Evolutionary conservation across 2,888 invertebrate genomes (phyloP).

Genomic region (Drosophila hamatofila): DNA sequence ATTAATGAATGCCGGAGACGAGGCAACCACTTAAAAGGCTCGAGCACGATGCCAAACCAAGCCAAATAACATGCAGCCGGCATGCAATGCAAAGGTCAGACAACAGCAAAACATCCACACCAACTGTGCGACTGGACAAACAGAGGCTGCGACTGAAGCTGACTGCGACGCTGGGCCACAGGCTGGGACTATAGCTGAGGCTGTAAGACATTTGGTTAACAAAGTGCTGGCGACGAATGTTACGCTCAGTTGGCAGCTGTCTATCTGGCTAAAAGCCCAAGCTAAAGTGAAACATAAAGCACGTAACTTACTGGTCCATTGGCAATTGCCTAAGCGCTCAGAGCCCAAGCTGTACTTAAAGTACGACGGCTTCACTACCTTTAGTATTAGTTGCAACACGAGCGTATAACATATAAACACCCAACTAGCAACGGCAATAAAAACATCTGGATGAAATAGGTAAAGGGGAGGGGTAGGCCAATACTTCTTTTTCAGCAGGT

Average conservation of each 20-base stretch:
- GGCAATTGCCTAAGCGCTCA: constrained; percentile 51
- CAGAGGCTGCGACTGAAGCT: constrained; percentile 10
- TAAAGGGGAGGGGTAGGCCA: not conserved
- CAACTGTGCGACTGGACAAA: constrained; percentile 42
- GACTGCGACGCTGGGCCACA: not conserved
- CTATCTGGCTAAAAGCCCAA: constrained; percentile 46
- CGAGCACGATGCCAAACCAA: constrained; percentile 55
- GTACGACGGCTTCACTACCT: not conserved
- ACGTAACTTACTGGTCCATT: constrained; percentile 48
- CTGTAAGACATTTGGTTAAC: constrained; percentile 28
- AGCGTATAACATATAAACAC: constrained; percentile 5
- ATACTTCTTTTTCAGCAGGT: not conserved
- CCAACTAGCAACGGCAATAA: not conserved
- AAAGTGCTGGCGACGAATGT: constrained; percentile 47
- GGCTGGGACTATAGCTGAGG: constrained; percentile 1
- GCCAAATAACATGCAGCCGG: constrained; percentile 49
- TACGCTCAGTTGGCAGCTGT: constrained; percentile 70
- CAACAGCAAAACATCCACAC: constrained; percentile 34
- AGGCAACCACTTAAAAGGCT: constrained; percentile 57
- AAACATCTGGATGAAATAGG: not conserved
- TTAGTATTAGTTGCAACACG: constrained; percentile 22
- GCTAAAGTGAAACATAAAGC: constrained; percentile 41
- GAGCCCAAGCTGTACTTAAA: constrained; percentile 16
- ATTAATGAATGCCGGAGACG: constrained; percentile 63
- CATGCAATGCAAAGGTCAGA: constrained; percentile 65